These are phyloP conservation scores for Anas acuta DNA, from an alignment of 2,797 vertebrate species.

Conservation along the genomic window DNA sequence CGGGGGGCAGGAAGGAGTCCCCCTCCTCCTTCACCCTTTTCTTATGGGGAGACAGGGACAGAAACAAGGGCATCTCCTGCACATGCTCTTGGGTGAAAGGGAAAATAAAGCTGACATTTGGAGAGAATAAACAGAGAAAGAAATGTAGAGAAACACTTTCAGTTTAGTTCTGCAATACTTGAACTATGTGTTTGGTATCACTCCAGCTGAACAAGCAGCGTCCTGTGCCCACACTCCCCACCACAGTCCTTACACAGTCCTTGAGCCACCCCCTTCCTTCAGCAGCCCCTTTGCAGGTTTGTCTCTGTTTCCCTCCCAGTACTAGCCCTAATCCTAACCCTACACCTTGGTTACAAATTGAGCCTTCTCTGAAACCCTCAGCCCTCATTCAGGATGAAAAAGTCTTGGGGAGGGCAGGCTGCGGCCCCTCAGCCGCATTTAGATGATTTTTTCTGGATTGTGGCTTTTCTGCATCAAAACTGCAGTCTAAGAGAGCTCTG, in stretches of 20 bases:
- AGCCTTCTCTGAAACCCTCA: background rate
- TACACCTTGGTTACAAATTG: background rate
- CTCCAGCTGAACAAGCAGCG: background rate
- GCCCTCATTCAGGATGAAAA: background rate
- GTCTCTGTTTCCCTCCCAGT: background rate
- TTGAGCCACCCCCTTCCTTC: background rate
- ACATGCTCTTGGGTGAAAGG: background rate
- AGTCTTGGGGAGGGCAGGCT: background rate
- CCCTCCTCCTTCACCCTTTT: background rate
- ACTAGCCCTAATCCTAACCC: background rate
- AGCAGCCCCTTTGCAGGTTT: background rate
- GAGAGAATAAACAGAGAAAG: background rate
- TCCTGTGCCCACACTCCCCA: background rate
- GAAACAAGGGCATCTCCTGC: background rate
- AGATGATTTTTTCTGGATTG: background rate
- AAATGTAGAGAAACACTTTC: background rate
- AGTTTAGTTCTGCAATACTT: background rate
- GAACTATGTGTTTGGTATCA: background rate
- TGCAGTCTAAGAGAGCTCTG: background rate
- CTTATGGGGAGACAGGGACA: background rate
- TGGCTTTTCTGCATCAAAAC: background rate
- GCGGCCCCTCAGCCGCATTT: background rate
- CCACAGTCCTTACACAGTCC: background rate
- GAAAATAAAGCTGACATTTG: background rate
- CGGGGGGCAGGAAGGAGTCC: background rate